Conservation (phyloP, 2,797 vertebrate genomes). For the Ammospiza maritima region DNA sequence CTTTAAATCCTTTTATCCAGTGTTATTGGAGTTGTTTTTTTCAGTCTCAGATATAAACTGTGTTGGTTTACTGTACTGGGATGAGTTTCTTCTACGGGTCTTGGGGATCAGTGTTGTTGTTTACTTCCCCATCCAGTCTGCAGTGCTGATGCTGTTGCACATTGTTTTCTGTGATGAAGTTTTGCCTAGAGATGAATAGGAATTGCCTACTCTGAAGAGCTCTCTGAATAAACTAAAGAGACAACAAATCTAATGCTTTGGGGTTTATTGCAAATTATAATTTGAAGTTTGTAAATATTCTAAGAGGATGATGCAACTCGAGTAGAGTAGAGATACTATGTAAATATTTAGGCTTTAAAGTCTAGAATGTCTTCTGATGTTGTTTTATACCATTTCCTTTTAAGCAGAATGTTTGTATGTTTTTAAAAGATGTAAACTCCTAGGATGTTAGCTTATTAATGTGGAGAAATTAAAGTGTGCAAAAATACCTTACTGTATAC, state of each 20-base stretch:
- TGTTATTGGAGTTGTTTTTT: background rate
- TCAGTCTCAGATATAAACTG: background rate
- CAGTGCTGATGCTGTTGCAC: background rate
- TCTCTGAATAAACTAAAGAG: background rate
- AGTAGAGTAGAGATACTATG: background rate
- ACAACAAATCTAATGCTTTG: background rate
- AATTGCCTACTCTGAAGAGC: background rate
- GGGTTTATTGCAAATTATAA: background rate
- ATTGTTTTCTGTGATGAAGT: background rate
- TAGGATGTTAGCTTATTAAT: background rate
- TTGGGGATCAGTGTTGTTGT: background rate
- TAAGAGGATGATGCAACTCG: background rate
- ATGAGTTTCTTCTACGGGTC: background rate
- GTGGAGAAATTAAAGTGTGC: background rate
- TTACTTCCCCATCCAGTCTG: background rate
- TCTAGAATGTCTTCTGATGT: background rate
- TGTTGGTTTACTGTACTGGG: background rate
- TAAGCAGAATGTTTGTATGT: background rate
- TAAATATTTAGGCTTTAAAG: slow-evolving; percentile 25
- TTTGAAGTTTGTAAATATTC: slow-evolving; percentile 21
- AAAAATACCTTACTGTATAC: background rate
- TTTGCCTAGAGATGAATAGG: background rate
- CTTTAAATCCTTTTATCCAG: background rate
- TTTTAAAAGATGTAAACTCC: background rate
- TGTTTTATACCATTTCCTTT: background rate